Evolutionary conservation across 2,113 vertebrate species (phyloP), one percentile per base, ranked within the genome.

Genomic region (Chauna torquata): DNA sequence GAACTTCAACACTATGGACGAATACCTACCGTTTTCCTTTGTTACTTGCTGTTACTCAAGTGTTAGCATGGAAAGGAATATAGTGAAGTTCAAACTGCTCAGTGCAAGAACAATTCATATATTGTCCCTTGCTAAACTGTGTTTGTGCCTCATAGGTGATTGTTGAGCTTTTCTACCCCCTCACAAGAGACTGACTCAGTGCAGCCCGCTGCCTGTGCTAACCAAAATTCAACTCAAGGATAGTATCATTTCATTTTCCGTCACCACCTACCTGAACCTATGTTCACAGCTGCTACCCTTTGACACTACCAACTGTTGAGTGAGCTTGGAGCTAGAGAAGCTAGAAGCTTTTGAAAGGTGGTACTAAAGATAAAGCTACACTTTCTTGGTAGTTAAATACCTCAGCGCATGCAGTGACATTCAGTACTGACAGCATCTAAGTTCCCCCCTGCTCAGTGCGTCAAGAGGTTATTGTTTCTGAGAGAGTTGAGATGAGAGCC

Each of bases 121-220:
- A n/a, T n/a, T n/a, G n/a, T n/a, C n/a, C n/a, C n/a, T n/a, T n/a
- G n/a, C n/a, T n/a, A n/a, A n/a, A n/a, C n/a, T n/a, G n/a, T n/a
- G n/a, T n/a, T n/a, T n/a, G n/a, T n/a, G n/a, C n/a, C n/a, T n/a
- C n/a, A n/a, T 20, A 75, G 5, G 49, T 17, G 27, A 36, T 3
- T 58, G 9, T 44, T 79, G 23, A 59, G 24, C 2, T 1, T 45
- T 83, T 7, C 9, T 49, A 8, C 5, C 3, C 6, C 3, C 2
- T 77, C 24, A 49, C 47, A 24, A 61, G 44, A 27, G 3, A 47
- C 5, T 38, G 24, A 58, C 18, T n/a, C 11, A 64, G 25, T 30
- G 20, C 30, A 86, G 57, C 1, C 13, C 86, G n/a, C 18, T 77
- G 12, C 22, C 45, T 69, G 10, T 50, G 13, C 14, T 86, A 74